These are phyloP conservation scores for Pongo abelii DNA, from an alignment of 2,113 vertebrate genomes.

Conservation along the genomic window DNA sequence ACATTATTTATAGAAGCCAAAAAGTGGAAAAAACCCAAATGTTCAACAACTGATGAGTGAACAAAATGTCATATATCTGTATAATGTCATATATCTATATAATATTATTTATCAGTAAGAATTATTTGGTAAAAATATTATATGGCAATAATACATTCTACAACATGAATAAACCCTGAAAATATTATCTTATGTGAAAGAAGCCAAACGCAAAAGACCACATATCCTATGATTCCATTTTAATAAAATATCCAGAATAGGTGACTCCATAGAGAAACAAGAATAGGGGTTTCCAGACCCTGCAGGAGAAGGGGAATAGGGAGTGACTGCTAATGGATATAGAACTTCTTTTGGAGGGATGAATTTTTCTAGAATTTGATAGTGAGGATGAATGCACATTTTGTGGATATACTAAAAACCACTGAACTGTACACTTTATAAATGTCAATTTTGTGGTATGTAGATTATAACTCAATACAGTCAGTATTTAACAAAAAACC, in stretches of 20 bases:
- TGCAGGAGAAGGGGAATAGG: too few species aligned
- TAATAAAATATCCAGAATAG: neutral
- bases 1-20: neutral
- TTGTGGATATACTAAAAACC: neutral
- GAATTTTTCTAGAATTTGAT: neutral
- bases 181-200: neutral
- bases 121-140: neutral
- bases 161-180: neutral
- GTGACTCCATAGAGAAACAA: neutral
- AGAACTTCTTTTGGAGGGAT: neutral
- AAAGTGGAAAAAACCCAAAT: neutral
- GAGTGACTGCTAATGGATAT: neutral
- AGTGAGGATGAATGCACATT: neutral
- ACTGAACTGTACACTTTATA: neutral
- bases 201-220: neutral
- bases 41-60: neutral
- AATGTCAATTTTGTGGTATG: neutral
- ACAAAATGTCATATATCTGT: neutral
- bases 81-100: neutral
- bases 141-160: neutral
- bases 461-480: neutral
- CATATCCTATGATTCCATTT: neutral
- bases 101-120: neutral
- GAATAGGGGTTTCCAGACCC: neutral
- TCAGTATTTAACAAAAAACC: neutral